Evolutionary conservation across 1,140 invertebrate genomes (phyloP), one percentile per base, ranked within the genome.

Genomic region (Drosophila erecta): DNA sequence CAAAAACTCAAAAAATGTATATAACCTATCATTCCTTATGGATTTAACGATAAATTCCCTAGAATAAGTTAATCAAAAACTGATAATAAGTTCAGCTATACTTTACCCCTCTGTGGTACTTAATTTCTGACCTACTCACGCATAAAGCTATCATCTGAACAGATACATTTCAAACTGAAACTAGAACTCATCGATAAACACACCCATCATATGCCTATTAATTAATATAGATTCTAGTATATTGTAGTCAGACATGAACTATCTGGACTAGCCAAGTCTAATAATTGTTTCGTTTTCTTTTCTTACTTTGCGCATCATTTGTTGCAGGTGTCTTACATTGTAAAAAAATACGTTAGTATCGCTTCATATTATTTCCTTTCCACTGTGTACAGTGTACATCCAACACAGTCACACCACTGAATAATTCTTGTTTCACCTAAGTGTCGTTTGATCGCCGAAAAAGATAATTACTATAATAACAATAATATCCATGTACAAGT

Each of bases 311-410:
- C 84, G 85, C 84, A 79, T 89, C 84, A 89, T 90, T 85, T 90
- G 81, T 87, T 87, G 75, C 89, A 91, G 89, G 89, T 91, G 85
- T 91, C 81, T 91, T 91, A 91, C 85, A 91, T 91, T 91, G 89
- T 91, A 91, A 91, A 91, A 91, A 91, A 86, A 91, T 91, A 91
- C 89, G 89, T 91, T 91, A 91, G 89, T 91, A 91, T 91, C 86
- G 81, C 89, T 90, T 90, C 85, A 90, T 90, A 74, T 66, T 89
- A 44, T 89, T 87, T 76, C 61, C 65, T 87, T 87, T 22, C 60
- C 78, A 78, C 81, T 57, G 47, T 65, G 55, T 58, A 76, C 71
- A 66, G 37, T 56, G 37, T 44, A 46, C 61, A 57, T 22, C 10
- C 50, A 8, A 38, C 44, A 51, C 35, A 51, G 44, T 20, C 27